Base-by-base conservation (phyloP, 1,140 invertebrate species). In the Drosophila bifasciata region DNA sequence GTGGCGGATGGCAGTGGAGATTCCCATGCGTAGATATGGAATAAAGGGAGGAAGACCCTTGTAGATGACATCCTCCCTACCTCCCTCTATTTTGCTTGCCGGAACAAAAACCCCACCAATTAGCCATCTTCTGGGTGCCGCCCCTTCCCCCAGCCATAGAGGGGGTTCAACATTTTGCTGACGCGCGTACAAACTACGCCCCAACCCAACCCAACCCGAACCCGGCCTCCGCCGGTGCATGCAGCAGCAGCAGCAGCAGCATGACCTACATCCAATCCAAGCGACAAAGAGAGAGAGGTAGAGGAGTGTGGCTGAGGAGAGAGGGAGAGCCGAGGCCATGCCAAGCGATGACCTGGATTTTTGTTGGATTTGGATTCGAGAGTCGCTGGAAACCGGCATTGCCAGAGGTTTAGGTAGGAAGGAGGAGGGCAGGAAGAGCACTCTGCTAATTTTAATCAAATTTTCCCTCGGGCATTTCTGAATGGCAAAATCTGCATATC, bases 151-250 rank as follows among this genome's bases (percentile, higher is more conserved):
- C 23, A 25, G 5, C 23, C 32, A 1, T 13, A 36, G 3, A 36
- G 32, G 32, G 4, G 32, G 32, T 36, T 36, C 11, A 36, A 36
- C 11, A 36, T 73, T 81, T 81, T 88, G 81, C 81, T 86, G 81
- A 86, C 81, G 81, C 83, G 83, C 81, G 74, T 86, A 70, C 74
- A 85, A 81, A 75, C 66, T 72, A 76, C 76, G 67, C 79, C 79
- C 79, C 77, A 46, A 67, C 15, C 36, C 25, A 9, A 6, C n/a
- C 7, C 8, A 32, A 9, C 28, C 11, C 21, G 11, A 23, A 5
- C 39, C 13, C 11, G 16, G 1, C 36, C 15, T 15, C 58, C 44
- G 50, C 58, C 44, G 50, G 58, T 49, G 28, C 16, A 32, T 59
- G 28, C 56, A 63, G 50, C 61, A 36, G 28, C 28, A 36, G 28